A percentile compares a stretch with the other conserved stretches of the same genome.
Evolutionary conservation across 1,140 invertebrate species (phyloP).

Genomic region (Drosophila grimshawi): DNA sequence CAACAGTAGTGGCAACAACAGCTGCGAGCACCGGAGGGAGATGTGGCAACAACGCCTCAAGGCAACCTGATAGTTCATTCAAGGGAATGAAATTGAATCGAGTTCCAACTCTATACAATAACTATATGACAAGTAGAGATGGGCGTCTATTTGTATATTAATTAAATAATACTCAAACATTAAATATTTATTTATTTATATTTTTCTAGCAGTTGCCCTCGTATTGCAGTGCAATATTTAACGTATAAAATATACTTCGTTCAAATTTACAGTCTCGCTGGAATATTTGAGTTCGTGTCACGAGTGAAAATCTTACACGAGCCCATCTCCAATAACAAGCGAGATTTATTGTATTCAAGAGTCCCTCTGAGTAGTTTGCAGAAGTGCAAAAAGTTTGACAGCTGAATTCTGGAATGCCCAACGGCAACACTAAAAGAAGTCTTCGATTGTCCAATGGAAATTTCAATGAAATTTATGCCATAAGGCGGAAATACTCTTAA

Average conservation of each 20-base stretch:
- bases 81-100: constrained; percentile 56
- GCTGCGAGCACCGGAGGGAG: constrained; percentile 40
- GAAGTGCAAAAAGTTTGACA: constrained; percentile 49
- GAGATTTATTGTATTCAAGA: constrained; percentile 17
- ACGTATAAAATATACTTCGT: no score
- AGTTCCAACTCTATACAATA: constrained; percentile 36
- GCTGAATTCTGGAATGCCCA: constrained; percentile 42
- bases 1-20: constrained; percentile 16
- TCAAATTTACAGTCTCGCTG: no score
- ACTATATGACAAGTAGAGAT: constrained; percentile 6
- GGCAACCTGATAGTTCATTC: constrained; percentile 31
- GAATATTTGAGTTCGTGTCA: not conserved
- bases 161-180: not conserved
- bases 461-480: constrained; percentile 40
- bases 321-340: not conserved
- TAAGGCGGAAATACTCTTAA: constrained; percentile 33
- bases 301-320: not conserved
- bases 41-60: constrained; percentile 46
- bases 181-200: not conserved
- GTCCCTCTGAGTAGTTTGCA: constrained; percentile 39
- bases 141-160: not conserved
- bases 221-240: no score
- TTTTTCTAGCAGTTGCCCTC: no score
- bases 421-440: constrained; percentile 49
- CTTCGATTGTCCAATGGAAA: constrained; percentile 47